These are phyloP conservation scores for Conistra vaccinii DNA, from an alignment of 2,888 invertebrate species.

Conservation along the genomic window DNA sequence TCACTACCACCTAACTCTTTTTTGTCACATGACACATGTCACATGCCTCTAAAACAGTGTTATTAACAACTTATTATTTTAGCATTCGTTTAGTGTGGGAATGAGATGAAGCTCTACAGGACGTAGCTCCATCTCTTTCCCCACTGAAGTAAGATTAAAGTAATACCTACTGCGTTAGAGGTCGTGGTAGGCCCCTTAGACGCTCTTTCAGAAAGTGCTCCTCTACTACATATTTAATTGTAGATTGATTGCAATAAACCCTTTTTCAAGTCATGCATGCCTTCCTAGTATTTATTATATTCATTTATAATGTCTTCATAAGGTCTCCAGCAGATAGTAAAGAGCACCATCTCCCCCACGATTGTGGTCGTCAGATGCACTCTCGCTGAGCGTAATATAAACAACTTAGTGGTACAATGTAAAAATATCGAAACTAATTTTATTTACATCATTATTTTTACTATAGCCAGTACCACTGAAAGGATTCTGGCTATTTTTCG, in stretches of 20 bases:
- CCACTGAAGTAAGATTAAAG: too few relatives aligned
- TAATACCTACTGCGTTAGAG: too few relatives aligned
- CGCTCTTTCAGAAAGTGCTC: neutral
- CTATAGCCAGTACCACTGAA: neutral
- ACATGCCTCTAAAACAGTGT: too few relatives aligned
- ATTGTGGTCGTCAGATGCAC: constrained; percentile 39
- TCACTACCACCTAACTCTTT: too few relatives aligned
- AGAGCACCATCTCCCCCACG: constrained; percentile 38
- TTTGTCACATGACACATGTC: too few relatives aligned
- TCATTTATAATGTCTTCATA: neutral
- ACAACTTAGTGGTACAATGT: constrained; percentile 36
- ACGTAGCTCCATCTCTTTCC: too few relatives aligned
- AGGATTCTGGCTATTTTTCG: neutral
- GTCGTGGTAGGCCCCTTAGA: neutral
- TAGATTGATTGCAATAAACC: neutral
- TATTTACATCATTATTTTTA: constrained; percentile 6
- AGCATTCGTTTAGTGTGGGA: too few relatives aligned
- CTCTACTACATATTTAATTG: neutral
- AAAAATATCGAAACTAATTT: constrained; percentile 44
- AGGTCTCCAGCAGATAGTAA: neutral
- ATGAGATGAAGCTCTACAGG: too few relatives aligned
- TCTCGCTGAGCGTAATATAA: constrained; percentile 41
- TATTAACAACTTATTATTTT: too few relatives aligned
- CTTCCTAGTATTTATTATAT: neutral
- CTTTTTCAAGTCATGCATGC: neutral